phyloP scores from a whole-genome alignment of 2,797 vertebrate genomes.

The Helarctos malayanus region DNA sequence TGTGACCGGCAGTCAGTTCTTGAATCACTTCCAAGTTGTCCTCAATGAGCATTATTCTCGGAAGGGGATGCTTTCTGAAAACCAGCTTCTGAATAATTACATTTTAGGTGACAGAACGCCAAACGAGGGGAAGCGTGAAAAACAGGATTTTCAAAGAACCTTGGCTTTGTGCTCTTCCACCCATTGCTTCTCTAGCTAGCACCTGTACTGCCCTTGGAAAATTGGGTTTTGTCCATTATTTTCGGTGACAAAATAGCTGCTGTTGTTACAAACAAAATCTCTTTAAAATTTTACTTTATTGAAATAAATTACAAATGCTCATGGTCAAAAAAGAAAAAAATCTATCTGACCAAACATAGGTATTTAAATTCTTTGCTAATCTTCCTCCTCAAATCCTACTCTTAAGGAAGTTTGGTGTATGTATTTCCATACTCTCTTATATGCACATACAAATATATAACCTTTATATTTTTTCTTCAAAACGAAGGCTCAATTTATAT shows the following conservation, averaged over 20 bases:
- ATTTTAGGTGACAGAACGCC: constrained; percentile 68
- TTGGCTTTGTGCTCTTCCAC: constrained; percentile 23
- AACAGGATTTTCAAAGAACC: not conserved
- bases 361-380: not conserved
- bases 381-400: not conserved
- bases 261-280: constrained; percentile 6
- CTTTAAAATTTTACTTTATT: constrained; percentile 62
- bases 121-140: constrained; percentile 34
- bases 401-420: not conserved
- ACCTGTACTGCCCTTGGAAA: constrained; percentile 66
- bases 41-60: constrained; percentile 62
- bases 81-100: constrained; percentile 73
- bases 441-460: not conserved
- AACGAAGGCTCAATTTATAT: constrained; percentile 17
- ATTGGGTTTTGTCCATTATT: constrained; percentile 76
- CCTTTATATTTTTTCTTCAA: not conserved
- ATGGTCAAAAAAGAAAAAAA: constrained; percentile 28
- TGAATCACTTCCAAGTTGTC: constrained; percentile 66
- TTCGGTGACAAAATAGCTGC: constrained; percentile 46
- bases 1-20: constrained; percentile 48
- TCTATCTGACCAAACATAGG: not conserved
- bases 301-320: constrained; percentile 51
- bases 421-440: not conserved
- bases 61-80: constrained; percentile 76
- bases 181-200: constrained; percentile 59